phyloP scores from a whole-genome alignment of 2,888 invertebrate genomes.

The Cephus runcator region DNA sequence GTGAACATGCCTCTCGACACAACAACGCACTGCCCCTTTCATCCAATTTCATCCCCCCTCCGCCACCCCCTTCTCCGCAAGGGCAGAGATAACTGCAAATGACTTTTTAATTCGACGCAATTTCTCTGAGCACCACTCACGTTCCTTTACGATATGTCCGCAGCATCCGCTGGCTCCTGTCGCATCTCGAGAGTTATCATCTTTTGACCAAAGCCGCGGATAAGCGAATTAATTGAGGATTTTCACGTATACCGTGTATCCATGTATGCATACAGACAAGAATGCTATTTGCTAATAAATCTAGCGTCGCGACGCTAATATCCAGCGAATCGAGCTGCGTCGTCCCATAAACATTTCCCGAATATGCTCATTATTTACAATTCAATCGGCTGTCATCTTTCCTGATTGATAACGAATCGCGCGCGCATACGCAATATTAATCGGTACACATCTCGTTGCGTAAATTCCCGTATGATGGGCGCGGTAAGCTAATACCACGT shows the following conservation, averaged over 20 bases:
- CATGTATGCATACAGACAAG: neutral
- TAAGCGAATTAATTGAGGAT: too few species aligned
- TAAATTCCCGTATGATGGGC: neutral
- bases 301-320: neutral
- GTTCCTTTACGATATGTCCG: neutral
- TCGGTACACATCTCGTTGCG: neutral
- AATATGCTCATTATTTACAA: neutral
- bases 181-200: neutral
- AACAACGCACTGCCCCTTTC: neutral
- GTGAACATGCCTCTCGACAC: neutral
- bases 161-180: neutral
- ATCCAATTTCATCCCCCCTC: too few species aligned
- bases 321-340: neutral
- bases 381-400: neutral
- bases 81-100: neutral
- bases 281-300: neutral
- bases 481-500: neutral
- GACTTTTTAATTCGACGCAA: neutral
- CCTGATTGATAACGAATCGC: conserved; percentile 1
- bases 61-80: too few species aligned
- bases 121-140: neutral
- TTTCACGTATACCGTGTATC: neutral
- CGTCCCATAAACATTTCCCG: neutral
- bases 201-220: neutral
- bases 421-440: neutral